Evolutionary conservation across 1,140 invertebrate genomes (phyloP), one percentile per base, ranked within the genome.

Genomic region (Hyposmocoma kahamanoa): DNA sequence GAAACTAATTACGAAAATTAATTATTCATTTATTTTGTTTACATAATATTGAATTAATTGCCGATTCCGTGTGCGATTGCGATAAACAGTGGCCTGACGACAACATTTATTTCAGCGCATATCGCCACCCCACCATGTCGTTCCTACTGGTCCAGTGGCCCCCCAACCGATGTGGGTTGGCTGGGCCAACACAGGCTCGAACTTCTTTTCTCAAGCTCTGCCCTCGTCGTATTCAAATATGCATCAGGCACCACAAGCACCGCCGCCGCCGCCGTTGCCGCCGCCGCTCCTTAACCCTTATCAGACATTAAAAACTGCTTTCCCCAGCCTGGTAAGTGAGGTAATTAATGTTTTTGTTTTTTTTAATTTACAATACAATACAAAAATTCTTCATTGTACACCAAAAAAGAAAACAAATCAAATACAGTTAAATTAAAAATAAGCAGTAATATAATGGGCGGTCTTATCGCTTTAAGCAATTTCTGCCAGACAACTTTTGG

Each of bases 271-370:
- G 4, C 42, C 28, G 13, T 42, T 47, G 17, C 55, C 59, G 1
- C n/a, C 62, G 10, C 45, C 62, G 38, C 20, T 51, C 1, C 45
- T 51, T 9, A 74, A 80, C 53, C 72, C 79, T 0, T 44, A 57
- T 19, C 55, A 47, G 0, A 26, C 76, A 55, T 57, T 78, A 13
- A 59, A 53, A 30, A 64, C 65, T 22, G 67, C 72, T 0, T 80
- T 80, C 50, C 75, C 79, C 0, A 61, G 46, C 28, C 26, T 81
- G 53, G 76, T 79, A 15, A 60, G 65, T 56, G n/a, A n/a, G n/a
- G n/a, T n/a, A n/a, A n/a, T n/a, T n/a, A n/a, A n/a, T n/a, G n/a
- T n/a, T n/a, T n/a, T n/a, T n/a, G n/a, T n/a, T n/a, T n/a, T n/a
- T n/a, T n/a, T n/a, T n/a, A n/a, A n/a, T n/a, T n/a, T n/a, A n/a